Percentiles rank a stretch among this genome's conserved stretches.
Evolutionary conservation across 2,888 invertebrate genomes (phyloP).

Genomic region (Tiliacea aurago): DNA sequence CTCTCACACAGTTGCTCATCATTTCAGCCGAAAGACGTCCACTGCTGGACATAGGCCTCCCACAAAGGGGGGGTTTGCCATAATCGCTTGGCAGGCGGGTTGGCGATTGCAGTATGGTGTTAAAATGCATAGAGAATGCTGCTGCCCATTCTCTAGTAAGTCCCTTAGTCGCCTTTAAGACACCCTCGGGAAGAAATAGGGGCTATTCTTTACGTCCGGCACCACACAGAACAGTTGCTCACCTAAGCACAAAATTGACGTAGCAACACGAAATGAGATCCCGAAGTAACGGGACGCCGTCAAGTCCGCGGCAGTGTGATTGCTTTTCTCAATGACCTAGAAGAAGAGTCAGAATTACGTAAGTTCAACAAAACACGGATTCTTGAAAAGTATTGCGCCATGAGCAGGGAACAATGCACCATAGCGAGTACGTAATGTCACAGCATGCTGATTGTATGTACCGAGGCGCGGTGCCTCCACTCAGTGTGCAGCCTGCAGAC

Average conservation of each 20-base stretch:
- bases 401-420: conserved; percentile 49
- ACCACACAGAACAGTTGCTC: conserved; percentile 22
- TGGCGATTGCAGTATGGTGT: no score
- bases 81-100: no score
- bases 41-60: no score
- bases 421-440: conserved; percentile 42
- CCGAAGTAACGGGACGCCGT: conserved; percentile 44
- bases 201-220: no score
- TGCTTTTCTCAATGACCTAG: conserved; percentile 45
- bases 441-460: conserved; percentile 31
- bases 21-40: no score
- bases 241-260: conserved; percentile 45
- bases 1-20: conserved; percentile 15
- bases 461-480: conserved; percentile 17
- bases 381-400: conserved; percentile 37
- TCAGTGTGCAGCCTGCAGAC: conserved; percentile 7
- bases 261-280: conserved; percentile 45
- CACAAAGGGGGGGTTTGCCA: no score
- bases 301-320: conserved; percentile 45
- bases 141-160: no score
- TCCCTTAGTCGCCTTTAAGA: no score
- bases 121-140: no score
- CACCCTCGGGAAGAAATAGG: no score
- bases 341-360: conserved; percentile 35
- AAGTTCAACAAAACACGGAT: conserved; percentile 33